These are phyloP conservation scores for Apis cerana DNA, from an alignment of 1,140 invertebrate species.

Conservation along the genomic window DNA sequence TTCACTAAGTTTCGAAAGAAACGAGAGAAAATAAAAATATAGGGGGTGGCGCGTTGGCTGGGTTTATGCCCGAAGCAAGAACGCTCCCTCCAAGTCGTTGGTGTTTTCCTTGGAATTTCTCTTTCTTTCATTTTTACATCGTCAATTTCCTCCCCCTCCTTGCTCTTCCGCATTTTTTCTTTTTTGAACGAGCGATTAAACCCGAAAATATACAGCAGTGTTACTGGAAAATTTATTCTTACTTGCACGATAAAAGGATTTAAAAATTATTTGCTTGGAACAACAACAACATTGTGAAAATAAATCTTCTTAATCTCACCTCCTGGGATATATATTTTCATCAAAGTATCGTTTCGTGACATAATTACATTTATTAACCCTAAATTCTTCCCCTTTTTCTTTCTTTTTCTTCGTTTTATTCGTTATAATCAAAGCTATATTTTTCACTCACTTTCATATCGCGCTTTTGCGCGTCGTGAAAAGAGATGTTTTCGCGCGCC, in stretches of 20 bases:
- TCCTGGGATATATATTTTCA: too few species aligned
- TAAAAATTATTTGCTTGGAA: too few species aligned
- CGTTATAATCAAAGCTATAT: too few species aligned
- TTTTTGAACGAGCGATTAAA: background rate
- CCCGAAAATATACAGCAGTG: background rate
- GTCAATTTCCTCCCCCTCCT: background rate
- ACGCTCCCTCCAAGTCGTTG: background rate
- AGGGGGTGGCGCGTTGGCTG: background rate
- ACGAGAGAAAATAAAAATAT: constrained; percentile 5
- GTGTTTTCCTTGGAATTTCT: background rate
- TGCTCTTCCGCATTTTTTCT: background rate
- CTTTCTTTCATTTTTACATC: constrained; percentile 13
- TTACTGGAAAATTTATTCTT: too few species aligned
- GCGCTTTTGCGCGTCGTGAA: background rate
- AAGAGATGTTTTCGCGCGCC: background rate
- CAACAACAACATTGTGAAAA: too few species aligned
- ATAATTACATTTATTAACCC: too few species aligned
- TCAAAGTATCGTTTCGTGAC: too few species aligned
- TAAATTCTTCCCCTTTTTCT: too few species aligned
- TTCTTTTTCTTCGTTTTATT: background rate
- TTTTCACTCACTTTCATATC: background rate
- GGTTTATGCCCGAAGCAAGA: constrained; percentile 10
- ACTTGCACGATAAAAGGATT: too few species aligned
- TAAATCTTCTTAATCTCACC: too few species aligned
- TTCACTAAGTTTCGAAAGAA: background rate